These are phyloP conservation scores for Pristionchus fissidentatus DNA, from an alignment of 2,888 invertebrate species.

Conservation along the genomic window DNA sequence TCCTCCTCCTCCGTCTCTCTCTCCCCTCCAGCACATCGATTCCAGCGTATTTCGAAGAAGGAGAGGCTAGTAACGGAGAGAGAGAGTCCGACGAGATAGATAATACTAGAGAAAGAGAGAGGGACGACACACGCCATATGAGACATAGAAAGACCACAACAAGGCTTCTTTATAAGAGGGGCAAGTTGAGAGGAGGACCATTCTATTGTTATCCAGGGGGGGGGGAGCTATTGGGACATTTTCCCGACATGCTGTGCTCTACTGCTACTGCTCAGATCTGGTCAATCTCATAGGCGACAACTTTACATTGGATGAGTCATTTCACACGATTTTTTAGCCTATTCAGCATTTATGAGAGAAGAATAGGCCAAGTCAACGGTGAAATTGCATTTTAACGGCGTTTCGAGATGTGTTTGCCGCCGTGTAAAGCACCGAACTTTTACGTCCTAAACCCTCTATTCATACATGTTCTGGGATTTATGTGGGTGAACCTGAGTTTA, in stretches of 20 bases:
- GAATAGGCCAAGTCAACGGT: too few species aligned
- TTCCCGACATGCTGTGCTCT: background rate
- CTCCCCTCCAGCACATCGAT: slow-evolving; percentile 23
- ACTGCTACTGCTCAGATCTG: too few species aligned
- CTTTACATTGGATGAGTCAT: too few species aligned
- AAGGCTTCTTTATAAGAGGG: background rate
- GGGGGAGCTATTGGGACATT: background rate
- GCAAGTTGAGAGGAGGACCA: background rate
- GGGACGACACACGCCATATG: slow-evolving; percentile 30
- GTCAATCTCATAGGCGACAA: too few species aligned
- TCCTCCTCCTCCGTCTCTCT: background rate
- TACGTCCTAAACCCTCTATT: too few species aligned
- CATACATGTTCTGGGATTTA: too few species aligned
- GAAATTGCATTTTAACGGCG: too few species aligned
- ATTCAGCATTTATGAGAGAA: too few species aligned
- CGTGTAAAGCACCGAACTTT: too few species aligned
- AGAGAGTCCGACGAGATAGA: background rate
- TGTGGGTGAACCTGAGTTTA: too few species aligned
- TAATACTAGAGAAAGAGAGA: background rate
- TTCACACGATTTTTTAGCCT: too few species aligned
- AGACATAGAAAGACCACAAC: slow-evolving; percentile 33
- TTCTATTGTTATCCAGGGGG: background rate
- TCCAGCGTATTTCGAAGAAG: background rate
- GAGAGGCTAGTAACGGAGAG: slow-evolving; percentile 29
- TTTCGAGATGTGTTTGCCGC: too few species aligned